Conservation (phyloP, 2,113 vertebrate genomes). For the Nipponia nippon region DNA sequence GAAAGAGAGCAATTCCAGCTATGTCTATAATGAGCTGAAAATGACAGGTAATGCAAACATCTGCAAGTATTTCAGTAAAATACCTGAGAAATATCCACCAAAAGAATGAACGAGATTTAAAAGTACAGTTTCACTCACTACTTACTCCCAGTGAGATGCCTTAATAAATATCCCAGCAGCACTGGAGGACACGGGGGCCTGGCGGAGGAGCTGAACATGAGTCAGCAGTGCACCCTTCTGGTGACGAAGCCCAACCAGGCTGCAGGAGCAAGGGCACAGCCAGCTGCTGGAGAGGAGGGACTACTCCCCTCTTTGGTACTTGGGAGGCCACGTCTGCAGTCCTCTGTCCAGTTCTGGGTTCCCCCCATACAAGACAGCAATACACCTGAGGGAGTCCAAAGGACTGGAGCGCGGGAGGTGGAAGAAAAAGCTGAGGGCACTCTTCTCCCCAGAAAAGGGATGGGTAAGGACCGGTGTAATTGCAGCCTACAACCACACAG, state of each 20-base stretch:
- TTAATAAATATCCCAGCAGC: background rate
- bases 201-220: rapidly evolving
- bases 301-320: rapidly evolving
- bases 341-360: background rate
- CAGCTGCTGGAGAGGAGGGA: background rate
- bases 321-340: rapidly evolving
- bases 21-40: background rate
- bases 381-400: rapidly evolving
- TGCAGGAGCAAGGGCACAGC: background rate
- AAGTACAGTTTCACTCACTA: background rate
- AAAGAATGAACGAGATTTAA: background rate
- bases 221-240: background rate
- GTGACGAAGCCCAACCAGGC: background rate
- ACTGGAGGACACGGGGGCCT: rapidly evolving
- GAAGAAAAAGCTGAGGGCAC: background rate
- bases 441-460: background rate
- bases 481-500: background rate
- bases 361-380: no score
- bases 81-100: background rate
- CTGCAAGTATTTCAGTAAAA: background rate
- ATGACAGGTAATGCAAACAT: background rate
- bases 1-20: background rate
- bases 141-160: no score
- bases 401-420: background rate
- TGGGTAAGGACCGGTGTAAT: background rate